A percentile compares a stretch with the other conserved stretches of the same genome.
phyloP scores from a whole-genome alignment of 2,797 vertebrate species.

The Centroberyx gerrardi region DNA sequence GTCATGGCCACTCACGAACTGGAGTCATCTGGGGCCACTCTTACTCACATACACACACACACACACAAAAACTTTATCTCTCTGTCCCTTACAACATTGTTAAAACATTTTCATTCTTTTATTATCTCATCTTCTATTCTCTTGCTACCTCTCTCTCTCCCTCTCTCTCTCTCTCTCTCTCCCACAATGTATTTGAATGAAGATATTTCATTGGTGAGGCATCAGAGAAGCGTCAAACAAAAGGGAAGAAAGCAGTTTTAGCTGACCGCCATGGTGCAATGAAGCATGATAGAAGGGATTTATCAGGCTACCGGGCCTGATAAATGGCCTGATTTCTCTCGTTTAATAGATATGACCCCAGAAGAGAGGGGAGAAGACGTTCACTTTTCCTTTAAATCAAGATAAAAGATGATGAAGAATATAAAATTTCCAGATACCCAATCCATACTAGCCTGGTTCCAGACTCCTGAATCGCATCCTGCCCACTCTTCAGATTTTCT shows the following conservation, averaged over 20 bases:
- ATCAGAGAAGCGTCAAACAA: slow-evolving; percentile 31
- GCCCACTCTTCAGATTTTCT: no score
- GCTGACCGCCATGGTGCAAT: not conserved
- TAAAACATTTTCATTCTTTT: slow-evolving; percentile 43
- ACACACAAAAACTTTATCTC: slow-evolving; percentile 24
- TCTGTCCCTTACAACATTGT: slow-evolving; percentile 19
- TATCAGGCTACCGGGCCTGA: not conserved
- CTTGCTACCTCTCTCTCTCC: slow-evolving; percentile 4
- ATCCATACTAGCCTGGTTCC: no score
- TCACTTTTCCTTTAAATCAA: no score
- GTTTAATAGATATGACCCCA: slow-evolving; percentile 1
- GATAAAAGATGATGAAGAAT: no score
- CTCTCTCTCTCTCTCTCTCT: slow-evolving; percentile 3
- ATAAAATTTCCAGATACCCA: no score
- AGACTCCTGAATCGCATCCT: no score
- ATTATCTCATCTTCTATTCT: not conserved
- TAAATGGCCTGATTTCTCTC: slow-evolving; percentile 14
- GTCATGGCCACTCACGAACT: slow-evolving; percentile 73
- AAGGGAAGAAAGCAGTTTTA: slow-evolving; percentile 9
- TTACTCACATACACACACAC: slow-evolving; percentile 35
- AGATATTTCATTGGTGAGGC: slow-evolving; percentile 24
- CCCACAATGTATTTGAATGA: slow-evolving; percentile 29
- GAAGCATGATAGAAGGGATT: not conserved
- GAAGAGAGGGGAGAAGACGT: no score
- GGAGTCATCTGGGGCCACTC: slow-evolving; percentile 60